Evolutionary conservation across 1,140 invertebrate genomes (phyloP).

Genomic region (Bombus breviceps): DNA sequence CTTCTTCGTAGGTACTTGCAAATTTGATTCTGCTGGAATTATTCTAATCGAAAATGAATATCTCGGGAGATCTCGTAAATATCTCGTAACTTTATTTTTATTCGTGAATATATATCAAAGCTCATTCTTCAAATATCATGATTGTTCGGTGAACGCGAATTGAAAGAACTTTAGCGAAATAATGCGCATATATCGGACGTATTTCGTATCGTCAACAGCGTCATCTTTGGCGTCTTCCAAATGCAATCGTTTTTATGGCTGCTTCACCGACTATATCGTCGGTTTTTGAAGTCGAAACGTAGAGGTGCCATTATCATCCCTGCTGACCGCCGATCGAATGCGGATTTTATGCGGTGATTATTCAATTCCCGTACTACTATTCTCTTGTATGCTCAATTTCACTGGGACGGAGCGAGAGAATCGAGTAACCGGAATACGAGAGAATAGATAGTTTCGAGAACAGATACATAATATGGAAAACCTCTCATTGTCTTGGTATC

Average conservation of each 20-base stretch:
- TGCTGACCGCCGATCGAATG: slow-evolving; percentile 32
- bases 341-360: slow-evolving; percentile 65
- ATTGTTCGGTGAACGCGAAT: not conserved
- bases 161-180: slow-evolving; percentile 1
- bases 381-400: slow-evolving; percentile 34
- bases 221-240: slow-evolving; percentile 6
- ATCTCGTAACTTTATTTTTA: not conserved
- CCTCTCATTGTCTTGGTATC: slow-evolving; percentile 77
- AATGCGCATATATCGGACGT: slow-evolving; percentile 25
- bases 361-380: slow-evolving; percentile 56
- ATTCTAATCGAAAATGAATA: not conserved
- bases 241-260: slow-evolving; percentile 59
- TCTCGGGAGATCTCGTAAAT: not conserved
- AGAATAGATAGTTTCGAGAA: slow-evolving; percentile 51
- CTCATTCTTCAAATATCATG: not conserved
- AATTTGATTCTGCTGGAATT: too few species aligned
- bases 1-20: too few species aligned
- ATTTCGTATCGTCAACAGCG: not conserved
- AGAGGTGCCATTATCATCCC: slow-evolving; percentile 42
- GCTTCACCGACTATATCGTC: slow-evolving; percentile 25
- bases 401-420: slow-evolving; percentile 1
- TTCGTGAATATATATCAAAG: not conserved
- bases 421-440: slow-evolving; percentile 28
- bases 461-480: slow-evolving; percentile 61
- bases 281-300: slow-evolving; percentile 31